Percentiles rank a stretch among this genome's conserved stretches.
Conservation (phyloP, 2,113 vertebrate genomes). For the Gadus chalcogrammus region DNA sequence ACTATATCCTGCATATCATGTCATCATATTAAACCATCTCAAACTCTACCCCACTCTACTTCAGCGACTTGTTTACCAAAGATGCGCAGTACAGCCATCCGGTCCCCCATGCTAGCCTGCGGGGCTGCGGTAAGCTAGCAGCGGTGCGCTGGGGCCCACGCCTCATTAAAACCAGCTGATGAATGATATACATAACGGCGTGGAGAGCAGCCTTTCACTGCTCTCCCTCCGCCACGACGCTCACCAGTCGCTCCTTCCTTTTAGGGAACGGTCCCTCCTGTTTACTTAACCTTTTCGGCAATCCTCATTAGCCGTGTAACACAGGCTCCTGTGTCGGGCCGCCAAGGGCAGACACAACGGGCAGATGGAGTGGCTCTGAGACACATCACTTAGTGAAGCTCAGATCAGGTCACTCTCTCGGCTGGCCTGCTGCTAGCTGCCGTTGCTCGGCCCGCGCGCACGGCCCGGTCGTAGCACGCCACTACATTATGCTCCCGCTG, state of each 20-base stretch:
- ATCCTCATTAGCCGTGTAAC: slow-evolving; percentile 74
- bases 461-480: slow-evolving; percentile 44
- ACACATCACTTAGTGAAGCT: slow-evolving; percentile 60
- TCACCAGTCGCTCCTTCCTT: slow-evolving; percentile 64
- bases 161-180: slow-evolving; percentile 70
- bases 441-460: slow-evolving; percentile 21
- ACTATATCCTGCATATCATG: no score
- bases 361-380: slow-evolving; percentile 63
- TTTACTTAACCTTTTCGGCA: slow-evolving; percentile 77
- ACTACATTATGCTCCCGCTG: slow-evolving; percentile 55
- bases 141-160: slow-evolving; percentile 29
- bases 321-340: slow-evolving; percentile 60
- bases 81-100: slow-evolving; percentile 20
- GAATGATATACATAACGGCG: slow-evolving; percentile 63
- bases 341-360: slow-evolving; percentile 70
- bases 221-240: slow-evolving; percentile 51
- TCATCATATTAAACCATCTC: no score
- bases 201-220: slow-evolving; percentile 47
- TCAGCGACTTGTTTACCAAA: not conserved
- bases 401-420: slow-evolving; percentile 54
- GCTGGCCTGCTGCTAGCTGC: slow-evolving; percentile 49
- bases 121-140: slow-evolving; percentile 23
- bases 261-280: slow-evolving; percentile 68
- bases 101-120: slow-evolving; percentile 2
- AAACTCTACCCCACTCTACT: not conserved